These are phyloP conservation scores for Apamea anceps DNA, from an alignment of 2,888 invertebrate genomes.

Conservation along the genomic window DNA sequence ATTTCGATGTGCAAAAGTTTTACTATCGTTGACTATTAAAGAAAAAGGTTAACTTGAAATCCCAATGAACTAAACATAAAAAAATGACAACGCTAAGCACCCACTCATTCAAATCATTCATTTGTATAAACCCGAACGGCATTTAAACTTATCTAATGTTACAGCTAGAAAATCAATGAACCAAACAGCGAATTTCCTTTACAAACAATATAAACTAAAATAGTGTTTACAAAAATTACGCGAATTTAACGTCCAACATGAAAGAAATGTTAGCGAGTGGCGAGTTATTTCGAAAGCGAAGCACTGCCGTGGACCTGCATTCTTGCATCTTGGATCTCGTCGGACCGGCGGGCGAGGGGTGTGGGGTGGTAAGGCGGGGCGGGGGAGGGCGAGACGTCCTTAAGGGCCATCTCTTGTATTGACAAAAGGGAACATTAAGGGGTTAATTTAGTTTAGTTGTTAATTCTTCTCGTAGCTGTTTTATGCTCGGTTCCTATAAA, in stretches of 20 bases:
- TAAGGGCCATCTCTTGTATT: constrained; percentile 61
- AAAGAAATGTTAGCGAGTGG: constrained; percentile 78
- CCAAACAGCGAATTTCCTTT: background rate
- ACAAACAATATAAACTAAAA: constrained; percentile 8
- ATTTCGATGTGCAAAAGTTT: background rate
- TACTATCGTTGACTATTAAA: background rate
- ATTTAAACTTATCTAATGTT: background rate
- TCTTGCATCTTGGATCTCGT: constrained; percentile 86
- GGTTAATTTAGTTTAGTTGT: background rate
- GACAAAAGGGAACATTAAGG: constrained; percentile 21
- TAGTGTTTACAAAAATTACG: constrained; percentile 53
- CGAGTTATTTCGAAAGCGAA: constrained; percentile 85
- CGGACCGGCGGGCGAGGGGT: constrained; percentile 79
- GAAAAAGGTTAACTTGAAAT: no score
- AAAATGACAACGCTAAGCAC: background rate
- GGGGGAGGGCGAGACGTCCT: constrained; percentile 52
- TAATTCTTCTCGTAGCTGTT: background rate
- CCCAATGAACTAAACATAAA: background rate
- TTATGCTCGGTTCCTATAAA: background rate
- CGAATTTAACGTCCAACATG: constrained; percentile 61
- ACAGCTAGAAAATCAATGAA: background rate
- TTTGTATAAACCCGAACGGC: background rate
- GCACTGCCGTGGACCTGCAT: constrained; percentile 82
- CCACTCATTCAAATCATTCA: background rate
- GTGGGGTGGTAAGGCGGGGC: constrained; percentile 60